Conservation (phyloP, 2,113 vertebrate species). For the Rhinoderma darwinii region DNA sequence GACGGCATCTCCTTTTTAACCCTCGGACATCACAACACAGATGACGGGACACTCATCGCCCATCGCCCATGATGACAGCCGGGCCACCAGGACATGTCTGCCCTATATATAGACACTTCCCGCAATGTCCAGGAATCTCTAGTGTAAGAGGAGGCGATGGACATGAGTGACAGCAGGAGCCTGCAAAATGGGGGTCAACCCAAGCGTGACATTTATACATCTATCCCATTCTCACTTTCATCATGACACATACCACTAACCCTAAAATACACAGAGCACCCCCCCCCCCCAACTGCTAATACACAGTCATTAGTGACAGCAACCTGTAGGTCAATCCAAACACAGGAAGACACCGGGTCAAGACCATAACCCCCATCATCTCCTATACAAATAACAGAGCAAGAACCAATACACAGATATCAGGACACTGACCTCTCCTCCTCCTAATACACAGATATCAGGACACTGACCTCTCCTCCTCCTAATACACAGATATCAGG, state of each 20-base stretch:
- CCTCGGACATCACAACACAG: neutral
- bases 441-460: too few species aligned
- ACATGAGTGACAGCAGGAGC: neutral
- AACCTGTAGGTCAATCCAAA: neutral
- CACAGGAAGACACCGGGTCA: too few species aligned
- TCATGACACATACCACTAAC: neutral
- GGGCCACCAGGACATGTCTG: neutral
- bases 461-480: too few species aligned
- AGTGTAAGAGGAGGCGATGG: neutral
- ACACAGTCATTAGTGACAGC: neutral
- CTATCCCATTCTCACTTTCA: neutral
- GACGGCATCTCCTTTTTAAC: neutral
- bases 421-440: too few species aligned
- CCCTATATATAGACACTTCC: slow-evolving; percentile 49
- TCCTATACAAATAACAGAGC: too few species aligned
- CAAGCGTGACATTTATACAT: neutral
- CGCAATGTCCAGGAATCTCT: slow-evolving; percentile 30
- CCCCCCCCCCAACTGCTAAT: neutral
- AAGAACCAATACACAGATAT: too few species aligned
- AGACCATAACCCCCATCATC: too few species aligned
- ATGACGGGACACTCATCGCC: neutral
- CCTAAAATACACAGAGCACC: neutral
- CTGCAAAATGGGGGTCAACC: neutral
- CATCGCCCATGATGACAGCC: neutral
- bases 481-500: too few species aligned